phyloP scores from a whole-genome alignment of 2,113 vertebrate species.

The Thamnaconus septentrionalis region DNA sequence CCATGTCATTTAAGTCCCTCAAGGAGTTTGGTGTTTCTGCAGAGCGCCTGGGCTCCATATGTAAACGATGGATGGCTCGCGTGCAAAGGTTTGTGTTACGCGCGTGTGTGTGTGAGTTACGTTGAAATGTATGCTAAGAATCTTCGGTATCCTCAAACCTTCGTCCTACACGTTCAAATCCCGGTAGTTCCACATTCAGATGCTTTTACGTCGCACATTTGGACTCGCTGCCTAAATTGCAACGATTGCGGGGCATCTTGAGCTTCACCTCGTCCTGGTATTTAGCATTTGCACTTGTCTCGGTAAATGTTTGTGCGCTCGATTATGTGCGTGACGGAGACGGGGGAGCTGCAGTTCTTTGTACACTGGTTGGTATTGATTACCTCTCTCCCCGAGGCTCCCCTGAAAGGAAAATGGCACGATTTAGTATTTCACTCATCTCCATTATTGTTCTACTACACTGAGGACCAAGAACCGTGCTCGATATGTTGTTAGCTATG shows the following conservation, averaged over 20 bases:
- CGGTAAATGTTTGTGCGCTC: conserved; percentile 24
- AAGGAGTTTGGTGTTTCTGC: conserved; percentile 76
- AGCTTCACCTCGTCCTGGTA: conserved; percentile 6
- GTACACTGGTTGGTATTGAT: conserved; percentile 49
- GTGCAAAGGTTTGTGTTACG: conserved; percentile 74
- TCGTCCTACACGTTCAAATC: background rate
- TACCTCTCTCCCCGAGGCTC: conserved; percentile 27
- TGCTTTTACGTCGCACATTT: background rate
- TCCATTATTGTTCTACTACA: conserved; percentile 7
- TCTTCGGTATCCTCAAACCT: background rate
- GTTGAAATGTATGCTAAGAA: background rate
- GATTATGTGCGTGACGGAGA: conserved; percentile 19
- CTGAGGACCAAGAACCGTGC: background rate
- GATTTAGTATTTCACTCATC: conserved; percentile 33
- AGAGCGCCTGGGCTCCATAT: conserved; percentile 72
- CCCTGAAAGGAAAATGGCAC: conserved; percentile 37
- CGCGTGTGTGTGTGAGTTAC: conserved; percentile 41
- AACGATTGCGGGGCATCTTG: background rate
- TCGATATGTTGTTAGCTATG: conserved; percentile 12
- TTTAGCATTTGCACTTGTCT: background rate
- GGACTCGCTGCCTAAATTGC: background rate
- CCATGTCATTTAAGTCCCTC: conserved; percentile 74
- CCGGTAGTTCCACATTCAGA: background rate
- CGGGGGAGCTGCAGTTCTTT: conserved; percentile 17
- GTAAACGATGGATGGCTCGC: conserved; percentile 75